Base-by-base conservation (phyloP, 2,113 vertebrate species). In the Anhinga rufa region DNA sequence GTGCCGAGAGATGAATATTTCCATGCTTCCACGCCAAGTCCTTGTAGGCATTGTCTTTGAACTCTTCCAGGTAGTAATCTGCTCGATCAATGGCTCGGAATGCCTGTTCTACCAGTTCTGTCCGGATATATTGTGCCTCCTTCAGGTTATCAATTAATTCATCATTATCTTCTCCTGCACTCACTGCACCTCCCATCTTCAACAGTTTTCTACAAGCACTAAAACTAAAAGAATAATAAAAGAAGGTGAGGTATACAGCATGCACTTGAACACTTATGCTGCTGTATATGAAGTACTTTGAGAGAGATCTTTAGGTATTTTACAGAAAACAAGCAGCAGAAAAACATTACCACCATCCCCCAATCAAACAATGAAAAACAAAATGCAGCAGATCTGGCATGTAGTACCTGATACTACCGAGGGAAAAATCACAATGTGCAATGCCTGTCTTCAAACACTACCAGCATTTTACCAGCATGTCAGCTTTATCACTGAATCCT, bases 41-140 rank as follows among this genome's bases (percentile, higher is more conserved):
- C 97, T 99, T 99, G 84, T 99, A 99, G 6, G 99, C 99, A n/a
- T 99, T 99, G 92, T 99, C 99, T 90, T 99, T 98, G 96, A 99
- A 99, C 77, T 99, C 99, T n/a, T 99, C 99, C 76, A 99, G 98
- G 94, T 99, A 99, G 82, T 99, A 99, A 97, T 99, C 99, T 2
- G 99, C 99, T 4, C 99, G 98, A 93, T 99, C 99, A 1, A 99
- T 98, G 64, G 99, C 99, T 62, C 99, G 97, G 90, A 99, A 99
- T 3, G 99, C 99, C 86, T 98, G 98, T 61, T 99, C 99, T 46
- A 99, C 99, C 96, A 99, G 97, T 57, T 99, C 99, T 0, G 99
- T 99, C 65, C 99, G 98, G 95, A 99, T 99, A 96, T 99, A 99
- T 72, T 99, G 99, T 0, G 99, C 99, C 95, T 99, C 99, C 94